Conservation (phyloP, 2,113 vertebrate species). For the Lophotis ruficrista region DNA sequence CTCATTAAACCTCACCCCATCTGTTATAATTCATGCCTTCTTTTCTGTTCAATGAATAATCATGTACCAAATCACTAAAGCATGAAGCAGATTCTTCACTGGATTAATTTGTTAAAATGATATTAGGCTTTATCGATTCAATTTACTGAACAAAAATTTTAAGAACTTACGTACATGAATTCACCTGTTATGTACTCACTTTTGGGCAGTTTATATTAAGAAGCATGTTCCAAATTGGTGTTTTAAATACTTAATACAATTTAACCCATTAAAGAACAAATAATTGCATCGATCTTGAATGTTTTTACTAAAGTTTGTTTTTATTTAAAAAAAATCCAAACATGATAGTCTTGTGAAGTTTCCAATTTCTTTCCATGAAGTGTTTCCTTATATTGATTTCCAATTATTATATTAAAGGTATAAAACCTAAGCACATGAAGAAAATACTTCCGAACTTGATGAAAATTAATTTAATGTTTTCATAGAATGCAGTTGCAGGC, state of each 20-base stretch:
- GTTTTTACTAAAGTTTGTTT: background rate
- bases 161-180: background rate
- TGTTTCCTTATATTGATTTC: background rate
- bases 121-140: background rate
- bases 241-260: background rate
- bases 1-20: conserved; percentile 49
- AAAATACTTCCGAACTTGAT: background rate
- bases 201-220: background rate
- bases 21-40: background rate
- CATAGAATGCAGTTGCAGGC: accelerated
- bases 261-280: background rate
- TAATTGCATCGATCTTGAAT: background rate
- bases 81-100: background rate
- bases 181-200: background rate
- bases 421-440: background rate
- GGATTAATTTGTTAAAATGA: background rate
- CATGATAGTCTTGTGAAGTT: background rate
- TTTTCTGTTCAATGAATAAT: background rate
- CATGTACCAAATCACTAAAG: background rate
- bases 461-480: background rate
- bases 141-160: background rate
- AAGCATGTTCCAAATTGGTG: background rate
- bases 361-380: background rate
- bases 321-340: background rate
- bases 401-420: background rate